phyloP scores from a whole-genome alignment of 2,888 invertebrate genomes.

The Blera fallax region DNA sequence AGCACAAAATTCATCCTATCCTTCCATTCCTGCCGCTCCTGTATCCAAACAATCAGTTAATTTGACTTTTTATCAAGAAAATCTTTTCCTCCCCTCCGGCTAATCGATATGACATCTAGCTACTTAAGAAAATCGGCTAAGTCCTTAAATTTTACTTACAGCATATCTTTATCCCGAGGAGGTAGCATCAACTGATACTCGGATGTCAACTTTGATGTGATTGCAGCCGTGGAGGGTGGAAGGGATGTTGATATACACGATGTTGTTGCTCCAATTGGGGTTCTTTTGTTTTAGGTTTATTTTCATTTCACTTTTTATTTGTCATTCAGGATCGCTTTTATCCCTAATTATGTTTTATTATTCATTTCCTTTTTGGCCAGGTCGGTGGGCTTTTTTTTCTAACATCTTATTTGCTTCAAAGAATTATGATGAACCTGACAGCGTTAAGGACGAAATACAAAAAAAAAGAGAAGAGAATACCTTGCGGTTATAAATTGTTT shows the following conservation, averaged over 20 bases:
- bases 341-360: conserved; percentile 59
- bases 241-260: not conserved
- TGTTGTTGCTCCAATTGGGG: conserved; percentile 20
- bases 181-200: not conserved
- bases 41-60: not conserved
- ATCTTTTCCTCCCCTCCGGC: conserved; percentile 30
- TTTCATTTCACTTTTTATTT: not conserved
- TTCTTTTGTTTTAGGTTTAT: conserved; percentile 2
- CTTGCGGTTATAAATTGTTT: conserved; percentile 40
- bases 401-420: not conserved
- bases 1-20: not conserved
- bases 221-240: not conserved
- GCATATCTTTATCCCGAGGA: not conserved
- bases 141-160: conserved; percentile 35
- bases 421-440: not conserved
- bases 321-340: not conserved
- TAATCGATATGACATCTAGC: conserved; percentile 57
- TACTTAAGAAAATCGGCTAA: conserved; percentile 54
- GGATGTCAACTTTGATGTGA: conserved; percentile 32
- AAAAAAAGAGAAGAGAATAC: not conserved
- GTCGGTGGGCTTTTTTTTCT: not conserved
- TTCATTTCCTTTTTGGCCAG: conserved; percentile 32
- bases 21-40: not conserved
- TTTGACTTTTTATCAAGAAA: conserved; percentile 37
- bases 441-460: not conserved